Percentiles rank a stretch among this genome's conserved stretches.
Conservation (phyloP, 2,797 vertebrate genomes). For the Onychomys arenicola region DNA sequence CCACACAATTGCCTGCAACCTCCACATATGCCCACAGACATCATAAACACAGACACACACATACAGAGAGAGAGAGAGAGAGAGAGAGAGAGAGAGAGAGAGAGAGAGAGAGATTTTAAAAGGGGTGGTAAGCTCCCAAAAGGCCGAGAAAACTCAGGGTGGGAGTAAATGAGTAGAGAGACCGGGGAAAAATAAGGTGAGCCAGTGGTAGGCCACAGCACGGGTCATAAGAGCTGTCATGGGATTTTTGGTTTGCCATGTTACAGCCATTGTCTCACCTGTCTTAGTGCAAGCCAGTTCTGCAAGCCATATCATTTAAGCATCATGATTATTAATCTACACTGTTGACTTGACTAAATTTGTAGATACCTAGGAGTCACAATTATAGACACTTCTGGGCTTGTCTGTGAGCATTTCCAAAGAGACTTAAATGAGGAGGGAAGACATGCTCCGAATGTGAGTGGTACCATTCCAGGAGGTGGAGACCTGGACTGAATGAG, state of each 20-base stretch:
- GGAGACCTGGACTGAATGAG: not conserved
- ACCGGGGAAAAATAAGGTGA: not conserved
- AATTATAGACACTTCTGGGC: too few species aligned
- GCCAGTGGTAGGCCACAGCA: not conserved
- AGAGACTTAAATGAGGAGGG: not conserved
- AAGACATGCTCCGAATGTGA: not conserved
- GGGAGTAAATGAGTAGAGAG: not conserved
- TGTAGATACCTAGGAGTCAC: not conserved
- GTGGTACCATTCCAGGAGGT: not conserved
- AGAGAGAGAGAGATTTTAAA: not conserved
- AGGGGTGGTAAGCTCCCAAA: not conserved
- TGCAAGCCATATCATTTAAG: not conserved
- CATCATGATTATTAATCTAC: not conserved
- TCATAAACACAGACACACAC: not conserved
- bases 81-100: too few species aligned
- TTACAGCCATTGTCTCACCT: not conserved
- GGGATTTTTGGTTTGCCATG: not conserved
- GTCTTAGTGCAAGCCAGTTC: not conserved
- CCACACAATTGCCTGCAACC: not conserved
- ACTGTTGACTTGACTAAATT: not conserved
- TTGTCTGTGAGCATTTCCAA: not conserved
- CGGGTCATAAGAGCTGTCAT: not conserved
- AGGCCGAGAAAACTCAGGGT: not conserved
- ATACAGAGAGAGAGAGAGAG: too few species aligned
- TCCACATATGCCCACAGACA: not conserved